Base-by-base conservation (phyloP, 2,888 invertebrate species). In the Apotomis capreana region DNA sequence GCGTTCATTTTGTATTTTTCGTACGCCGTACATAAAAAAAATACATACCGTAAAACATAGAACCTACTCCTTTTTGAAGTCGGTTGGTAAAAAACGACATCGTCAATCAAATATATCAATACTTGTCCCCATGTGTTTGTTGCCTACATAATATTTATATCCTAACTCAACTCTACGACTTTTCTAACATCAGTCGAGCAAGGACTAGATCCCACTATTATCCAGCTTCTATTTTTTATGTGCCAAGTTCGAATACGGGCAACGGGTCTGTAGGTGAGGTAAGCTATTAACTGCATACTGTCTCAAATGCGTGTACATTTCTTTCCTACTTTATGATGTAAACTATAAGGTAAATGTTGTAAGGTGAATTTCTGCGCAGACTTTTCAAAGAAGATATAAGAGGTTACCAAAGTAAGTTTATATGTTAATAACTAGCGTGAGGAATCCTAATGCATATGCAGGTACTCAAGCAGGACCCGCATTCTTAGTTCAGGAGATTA, bases 211-310 rank as follows among this genome's bases (percentile, higher is more conserved):
- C 86, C 90, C 87, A 89, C 89, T 87, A 90, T 88, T 88, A 89
- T 83, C 83, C 85, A 87, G 86, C 86, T 77, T 89, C 87, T 89
- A 89, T 90, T 93, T 92, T 92, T 92, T 92, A 90, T 87, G 79
- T 80, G 82, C 83, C 77, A 86, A 86, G 88, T 87, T 85, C 84
- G 89, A 93, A 93, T 92, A 92, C 92, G 93, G 92, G 92, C 92
- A 93, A 90, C 89, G 85, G 93, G 93, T 93, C 89, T 93, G 89
- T 93, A 92, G 93, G 93, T 93, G 91, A 93, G 88, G 44, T 57
- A 55, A n/a, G 65, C 55, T 65, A 46, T 46, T 9, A 4, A 9
- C n/a, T 46, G 6, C 15, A 8, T 46, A 44, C 59, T 46, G 8
- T 26, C 15, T n/a, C 37, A 44, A 55, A 12, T 9, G 9, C 46